phyloP scores from a whole-genome alignment of 2,113 vertebrate genomes.

The Actenoides hombroni region DNA sequence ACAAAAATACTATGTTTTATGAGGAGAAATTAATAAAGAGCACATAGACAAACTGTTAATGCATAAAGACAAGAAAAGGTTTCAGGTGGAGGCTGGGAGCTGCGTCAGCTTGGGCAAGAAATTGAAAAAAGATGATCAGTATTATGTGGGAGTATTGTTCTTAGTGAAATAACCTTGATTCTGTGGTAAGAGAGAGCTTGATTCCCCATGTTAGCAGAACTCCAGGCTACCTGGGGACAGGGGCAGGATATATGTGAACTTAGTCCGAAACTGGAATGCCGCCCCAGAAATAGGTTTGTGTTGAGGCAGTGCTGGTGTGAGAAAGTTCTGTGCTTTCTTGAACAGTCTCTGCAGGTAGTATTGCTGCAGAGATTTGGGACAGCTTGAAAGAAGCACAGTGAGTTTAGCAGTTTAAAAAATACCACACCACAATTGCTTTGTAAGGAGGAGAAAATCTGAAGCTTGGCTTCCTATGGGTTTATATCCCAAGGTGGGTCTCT shows the following conservation, averaged over 20 bases:
- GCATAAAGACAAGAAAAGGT: neutral
- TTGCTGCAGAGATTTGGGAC: neutral
- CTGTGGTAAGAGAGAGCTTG: neutral
- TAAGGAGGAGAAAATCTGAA: neutral
- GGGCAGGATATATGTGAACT: neutral
- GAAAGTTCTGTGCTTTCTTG: neutral
- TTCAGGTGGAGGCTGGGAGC: neutral
- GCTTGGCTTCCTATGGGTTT: neutral
- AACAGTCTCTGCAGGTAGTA: neutral
- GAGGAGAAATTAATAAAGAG: neutral
- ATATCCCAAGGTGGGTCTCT: neutral
- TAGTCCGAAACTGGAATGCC: neutral
- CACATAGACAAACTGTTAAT: neutral
- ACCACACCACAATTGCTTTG: neutral
- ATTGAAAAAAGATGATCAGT: neutral
- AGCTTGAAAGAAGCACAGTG: neutral
- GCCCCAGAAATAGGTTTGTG: fast-evolving
- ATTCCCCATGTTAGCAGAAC: neutral
- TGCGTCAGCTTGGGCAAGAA: neutral
- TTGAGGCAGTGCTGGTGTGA: neutral
- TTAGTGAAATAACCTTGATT: neutral
- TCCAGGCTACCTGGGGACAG: neutral
- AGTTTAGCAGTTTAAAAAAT: neutral
- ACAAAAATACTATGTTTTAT: neutral
- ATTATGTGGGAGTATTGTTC: neutral